A percentile compares a stretch with the other conserved stretches of the same genome.
phyloP scores from a whole-genome alignment of 1,140 invertebrate genomes.

The Acromyrmex heyeri region DNA sequence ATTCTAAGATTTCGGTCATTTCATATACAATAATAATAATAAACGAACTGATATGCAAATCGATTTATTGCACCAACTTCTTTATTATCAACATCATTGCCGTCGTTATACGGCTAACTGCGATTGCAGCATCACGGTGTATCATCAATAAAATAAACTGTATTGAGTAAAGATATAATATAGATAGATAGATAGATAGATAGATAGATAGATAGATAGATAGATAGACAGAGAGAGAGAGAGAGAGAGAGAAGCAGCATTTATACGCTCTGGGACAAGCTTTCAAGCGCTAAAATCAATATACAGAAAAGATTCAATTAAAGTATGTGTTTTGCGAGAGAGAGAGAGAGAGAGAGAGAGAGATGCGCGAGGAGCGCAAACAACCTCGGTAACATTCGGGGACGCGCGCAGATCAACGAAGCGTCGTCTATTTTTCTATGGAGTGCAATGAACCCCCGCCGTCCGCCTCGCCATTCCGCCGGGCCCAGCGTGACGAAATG shows the following conservation, averaged over 20 bases:
- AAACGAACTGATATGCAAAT: slow-evolving; percentile 3
- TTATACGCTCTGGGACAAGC: too few relatives aligned
- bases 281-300: too few relatives aligned
- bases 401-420: slow-evolving; percentile 34
- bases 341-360: background rate
- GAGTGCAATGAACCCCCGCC: slow-evolving; percentile 73
- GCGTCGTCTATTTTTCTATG: slow-evolving; percentile 53
- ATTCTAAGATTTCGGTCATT: background rate
- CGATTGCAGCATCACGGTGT: slow-evolving; percentile 55
- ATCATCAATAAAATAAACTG: slow-evolving; percentile 46
- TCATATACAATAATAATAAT: background rate
- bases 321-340: background rate
- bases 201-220: too few relatives aligned
- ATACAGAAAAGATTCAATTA: too few relatives aligned
- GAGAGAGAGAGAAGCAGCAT: background rate
- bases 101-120: slow-evolving; percentile 1
- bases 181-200: background rate
- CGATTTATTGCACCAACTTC: slow-evolving; percentile 20
- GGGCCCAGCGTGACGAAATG: slow-evolving; percentile 61
- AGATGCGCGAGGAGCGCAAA: background rate
- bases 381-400: slow-evolving; percentile 10
- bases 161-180: background rate
- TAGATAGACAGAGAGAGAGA: background rate
- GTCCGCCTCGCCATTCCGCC: background rate
- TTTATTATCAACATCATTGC: background rate